Base-by-base conservation (phyloP, 1,140 invertebrate genomes). In the Nymphalis io region DNA sequence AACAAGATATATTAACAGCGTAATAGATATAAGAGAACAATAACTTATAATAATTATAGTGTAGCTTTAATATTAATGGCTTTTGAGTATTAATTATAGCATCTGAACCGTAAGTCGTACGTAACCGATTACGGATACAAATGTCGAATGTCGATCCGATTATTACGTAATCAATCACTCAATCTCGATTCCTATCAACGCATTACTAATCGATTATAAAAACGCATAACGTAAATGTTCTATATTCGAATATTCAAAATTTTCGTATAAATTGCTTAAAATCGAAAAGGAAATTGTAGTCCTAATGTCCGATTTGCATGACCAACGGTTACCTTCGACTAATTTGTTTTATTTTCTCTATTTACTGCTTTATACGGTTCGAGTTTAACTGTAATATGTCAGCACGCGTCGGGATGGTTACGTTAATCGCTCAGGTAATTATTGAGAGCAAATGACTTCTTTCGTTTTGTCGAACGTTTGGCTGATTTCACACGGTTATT, bases 181-280 rank as follows among this genome's bases (percentile, higher is more conserved):
- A 79, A 76, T 78, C 77, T 67, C 75, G 83, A 86, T 84, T 77
- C 69, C 75, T 80, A 87, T 85, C 80, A 80, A 74, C 74, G 70
- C 83, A 84, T 69, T 72, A 72, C 62, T 69, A 68, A 87, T 85
- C 81, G 84, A 85, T 84, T 85, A 81, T 72, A 81, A 85, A 55
- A 13, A 83, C 68, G 79, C 46, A 51, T 75, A 80, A 80, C 60
- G 44, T 75, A 74, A 66, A 51, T 57, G 62, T 75, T 74, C 68
- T 64, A 69, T 75, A 72, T 65, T 51, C 65, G 38, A 59, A 68
- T 84, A 81, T 82, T 78, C 82, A 72, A 83, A 88, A 87, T 80
- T 85, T n/a, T 86, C 78, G 81, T 87, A 84, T 84, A 87, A 89
- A 89, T 89, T 90, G 85, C 85, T 88, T 88, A 85, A 89, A 89